Base-by-base conservation (phyloP, 2,888 invertebrate species). In the Mylabris sibirica region DNA sequence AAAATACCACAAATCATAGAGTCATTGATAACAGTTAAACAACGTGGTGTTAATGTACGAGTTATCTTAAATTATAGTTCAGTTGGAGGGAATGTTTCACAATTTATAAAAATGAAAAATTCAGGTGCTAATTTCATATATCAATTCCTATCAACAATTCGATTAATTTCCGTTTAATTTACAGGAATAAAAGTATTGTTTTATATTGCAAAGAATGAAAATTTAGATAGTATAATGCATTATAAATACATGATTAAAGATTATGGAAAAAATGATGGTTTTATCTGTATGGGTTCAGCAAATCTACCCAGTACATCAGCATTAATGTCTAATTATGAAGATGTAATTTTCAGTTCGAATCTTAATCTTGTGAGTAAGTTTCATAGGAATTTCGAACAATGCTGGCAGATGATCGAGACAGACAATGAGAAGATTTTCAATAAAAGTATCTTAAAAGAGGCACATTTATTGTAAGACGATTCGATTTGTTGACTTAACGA, bases 221-320 rank as follows among this genome's bases (percentile, higher is more conserved):
- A 67, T 20, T 11, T 72, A n/a, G 71, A 74, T 30, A 78, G 77
- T 66, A 82, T 84, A 62, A 81, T 84, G 80, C 84, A 84, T 74
- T 77, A 80, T 63, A 84, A 84, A 74, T 84, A 77, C 71, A 81
- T 82, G 60, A 66, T 84, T 1, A 84, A 84, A 74, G 84, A 84
- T 73, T 81, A 78, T 70, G 9, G 9, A 22, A 63, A 66, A 30
- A 69, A 74, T 49, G 35, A 62, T 63, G 79, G 79, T 17, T 81
- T 69, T 70, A 68, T 82, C 4, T 78, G 76, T 65, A 73, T 74
- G 35, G 81, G 84, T n/a, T 84, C 84, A 3, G 70, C 82, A 70
- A 84, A 84, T 75, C 76, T 83, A 70, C 77, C 78, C 12, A 63
- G 69, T 35, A 67, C 57, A 8, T 63, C 66, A 24, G 78, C 78